A percentile compares a stretch with the other conserved stretches of the same genome.
These are phyloP conservation scores for Caenorhabditis sp. DNA, from an alignment of 2,888 invertebrate genomes.

Conservation along the genomic window DNA sequence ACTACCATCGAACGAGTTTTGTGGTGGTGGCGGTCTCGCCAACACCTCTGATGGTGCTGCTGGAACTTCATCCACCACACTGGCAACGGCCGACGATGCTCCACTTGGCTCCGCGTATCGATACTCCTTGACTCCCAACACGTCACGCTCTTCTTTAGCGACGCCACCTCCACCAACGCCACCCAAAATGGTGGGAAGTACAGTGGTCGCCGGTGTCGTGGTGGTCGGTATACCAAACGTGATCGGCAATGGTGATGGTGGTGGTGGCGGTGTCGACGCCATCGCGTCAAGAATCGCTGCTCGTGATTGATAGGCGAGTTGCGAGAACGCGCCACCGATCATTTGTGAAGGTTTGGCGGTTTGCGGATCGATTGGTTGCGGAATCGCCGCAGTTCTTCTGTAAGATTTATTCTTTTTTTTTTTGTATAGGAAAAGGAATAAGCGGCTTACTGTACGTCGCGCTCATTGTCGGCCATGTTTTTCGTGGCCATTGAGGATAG, in stretches of 20 bases:
- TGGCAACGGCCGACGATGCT: background rate
- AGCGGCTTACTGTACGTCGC: slow-evolving; percentile 43
- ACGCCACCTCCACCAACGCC: background rate
- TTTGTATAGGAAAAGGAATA: background rate
- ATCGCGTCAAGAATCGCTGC: slow-evolving; percentile 39
- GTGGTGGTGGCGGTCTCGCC: slow-evolving; percentile 23
- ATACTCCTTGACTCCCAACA: slow-evolving; percentile 33
- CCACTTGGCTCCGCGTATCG: slow-evolving; percentile 30
- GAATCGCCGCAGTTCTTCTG: slow-evolving; percentile 26
- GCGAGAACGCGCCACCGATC: slow-evolving; percentile 42
- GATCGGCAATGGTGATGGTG: background rate
- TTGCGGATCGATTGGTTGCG: slow-evolving; percentile 26
- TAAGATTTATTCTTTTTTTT: background rate
- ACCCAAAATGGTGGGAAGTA: background rate
- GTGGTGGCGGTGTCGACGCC: slow-evolving; percentile 20
- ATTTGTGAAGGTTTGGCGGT: slow-evolving; percentile 35
- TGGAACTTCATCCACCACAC: background rate
- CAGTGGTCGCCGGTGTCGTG: background rate
- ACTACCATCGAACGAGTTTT: slow-evolving; percentile 28
- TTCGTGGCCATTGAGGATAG: slow-evolving; percentile 41
- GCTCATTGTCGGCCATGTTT: slow-evolving; percentile 43
- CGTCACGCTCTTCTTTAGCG: slow-evolving; percentile 17
- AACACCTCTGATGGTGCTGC: slow-evolving; percentile 5
- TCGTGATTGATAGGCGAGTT: slow-evolving; percentile 32
- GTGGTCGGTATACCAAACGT: slow-evolving; percentile 9